Percentiles rank a stretch among this genome's conserved stretches.
phyloP scores from a whole-genome alignment of 2,113 vertebrate genomes.

The Python bivittatus region DNA sequence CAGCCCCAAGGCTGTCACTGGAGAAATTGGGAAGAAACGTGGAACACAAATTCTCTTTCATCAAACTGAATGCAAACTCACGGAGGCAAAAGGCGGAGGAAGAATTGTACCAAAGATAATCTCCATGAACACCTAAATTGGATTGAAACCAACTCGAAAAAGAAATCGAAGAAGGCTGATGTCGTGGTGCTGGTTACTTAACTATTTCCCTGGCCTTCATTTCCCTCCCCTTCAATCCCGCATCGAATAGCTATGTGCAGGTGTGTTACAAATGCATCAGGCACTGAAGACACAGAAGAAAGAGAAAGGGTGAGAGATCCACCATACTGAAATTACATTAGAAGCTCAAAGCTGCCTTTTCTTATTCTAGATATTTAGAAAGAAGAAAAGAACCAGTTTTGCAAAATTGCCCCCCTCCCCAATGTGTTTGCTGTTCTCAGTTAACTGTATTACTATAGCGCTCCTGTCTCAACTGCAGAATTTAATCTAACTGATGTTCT shows the following conservation, averaged over 20 bases:
- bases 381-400: not conserved
- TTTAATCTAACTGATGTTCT: not conserved
- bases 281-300: conserved; percentile 34
- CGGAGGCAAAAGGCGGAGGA: too few relatives aligned
- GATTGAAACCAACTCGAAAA: too few relatives aligned
- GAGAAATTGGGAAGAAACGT: too few relatives aligned
- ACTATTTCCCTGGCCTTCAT: not conserved
- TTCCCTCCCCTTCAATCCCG: conserved; percentile 40
- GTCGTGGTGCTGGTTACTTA: not conserved
- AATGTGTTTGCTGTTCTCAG: not conserved
- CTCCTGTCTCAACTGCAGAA: not conserved
- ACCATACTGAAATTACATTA: conserved; percentile 47
- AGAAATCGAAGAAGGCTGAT: not conserved
- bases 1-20: too few relatives aligned
- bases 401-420: not conserved
- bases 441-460: not conserved
- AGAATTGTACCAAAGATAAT: too few relatives aligned
- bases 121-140: too few relatives aligned
- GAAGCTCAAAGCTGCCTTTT: conserved; percentile 30
- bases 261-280: conserved; percentile 51
- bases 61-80: too few relatives aligned
- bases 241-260: conserved; percentile 30
- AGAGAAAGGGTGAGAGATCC: conserved; percentile 48
- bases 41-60: too few relatives aligned
- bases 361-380: conserved; percentile 37